These are phyloP conservation scores for Gallinago jamesoni DNA, from an alignment of 2,113 vertebrate genomes.

Conservation along the genomic window DNA sequence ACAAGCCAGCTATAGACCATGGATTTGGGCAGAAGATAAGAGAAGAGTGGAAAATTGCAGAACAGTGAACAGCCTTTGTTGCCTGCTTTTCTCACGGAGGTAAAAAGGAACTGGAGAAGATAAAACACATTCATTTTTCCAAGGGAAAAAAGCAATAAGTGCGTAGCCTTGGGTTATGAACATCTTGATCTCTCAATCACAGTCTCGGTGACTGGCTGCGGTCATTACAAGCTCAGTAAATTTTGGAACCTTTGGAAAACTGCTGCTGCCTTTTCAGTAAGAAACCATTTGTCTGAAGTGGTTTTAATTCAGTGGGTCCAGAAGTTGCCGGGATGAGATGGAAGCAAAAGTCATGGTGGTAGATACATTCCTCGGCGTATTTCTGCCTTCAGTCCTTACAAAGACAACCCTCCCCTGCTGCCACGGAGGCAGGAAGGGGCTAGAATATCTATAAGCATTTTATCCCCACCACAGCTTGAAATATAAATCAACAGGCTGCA, in stretches of 20 bases:
- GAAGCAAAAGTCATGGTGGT: neutral
- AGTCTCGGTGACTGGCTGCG: neutral
- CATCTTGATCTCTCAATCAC: neutral
- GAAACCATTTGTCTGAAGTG: neutral
- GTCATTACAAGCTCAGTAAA: neutral
- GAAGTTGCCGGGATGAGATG: neutral
- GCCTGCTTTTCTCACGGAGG: neutral
- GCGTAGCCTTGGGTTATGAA: slow-evolving; percentile 10
- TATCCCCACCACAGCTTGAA: neutral
- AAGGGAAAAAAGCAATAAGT: slow-evolving; percentile 50
- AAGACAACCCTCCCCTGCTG: neutral
- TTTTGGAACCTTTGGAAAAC: slow-evolving; percentile 12
- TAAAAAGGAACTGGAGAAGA: neutral
- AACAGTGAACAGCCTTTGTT: neutral
- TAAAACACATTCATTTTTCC: slow-evolving; percentile 18
- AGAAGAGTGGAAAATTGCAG: neutral
- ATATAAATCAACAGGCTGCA: neutral
- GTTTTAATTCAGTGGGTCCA: neutral
- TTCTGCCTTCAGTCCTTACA: neutral
- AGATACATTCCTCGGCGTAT: neutral
- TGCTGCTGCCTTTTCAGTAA: neutral
- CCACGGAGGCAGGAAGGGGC: neutral
- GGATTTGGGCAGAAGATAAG: neutral
- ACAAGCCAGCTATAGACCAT: neutral
- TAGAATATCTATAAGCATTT: neutral